A percentile compares a stretch with the other conserved stretches of the same genome.
Evolutionary conservation across 2,113 vertebrate species (phyloP).

Genomic region (Phocoena phocoena): DNA sequence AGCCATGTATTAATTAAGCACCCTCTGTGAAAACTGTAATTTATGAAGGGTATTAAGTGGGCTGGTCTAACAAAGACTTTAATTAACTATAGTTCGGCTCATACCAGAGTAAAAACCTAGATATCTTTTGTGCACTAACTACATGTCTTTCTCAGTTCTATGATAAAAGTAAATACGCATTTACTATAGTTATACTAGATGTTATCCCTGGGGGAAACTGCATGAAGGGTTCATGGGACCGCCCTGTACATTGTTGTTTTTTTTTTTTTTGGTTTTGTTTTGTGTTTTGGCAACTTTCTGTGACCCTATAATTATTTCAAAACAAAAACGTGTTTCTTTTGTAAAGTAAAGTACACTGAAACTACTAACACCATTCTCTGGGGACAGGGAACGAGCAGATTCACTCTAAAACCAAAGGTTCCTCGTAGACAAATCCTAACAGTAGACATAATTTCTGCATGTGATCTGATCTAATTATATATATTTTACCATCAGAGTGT

Average conservation of each 20-base stretch:
- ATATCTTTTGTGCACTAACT: not conserved
- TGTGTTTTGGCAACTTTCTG: not conserved
- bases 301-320: not conserved
- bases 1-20: constrained; percentile 33
- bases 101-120: not conserved
- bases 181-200: not conserved
- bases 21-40: constrained; percentile 17
- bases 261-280: not conserved
- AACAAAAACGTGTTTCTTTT: not conserved
- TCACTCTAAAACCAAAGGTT: constrained; percentile 44
- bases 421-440: not conserved
- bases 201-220: not conserved
- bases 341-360: constrained; percentile 16
- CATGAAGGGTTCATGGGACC: not conserved
- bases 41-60: constrained; percentile 20
- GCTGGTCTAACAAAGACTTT: constrained; percentile 22
- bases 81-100: constrained; percentile 25
- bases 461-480: not conserved
- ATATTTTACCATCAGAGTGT: not conserved
- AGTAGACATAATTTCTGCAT: not conserved
- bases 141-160: constrained; percentile 23
- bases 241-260: not conserved
- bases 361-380: not conserved
- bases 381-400: not conserved
- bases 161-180: constrained; percentile 34